These are phyloP conservation scores for Bos javanicus DNA, from an alignment of 2,113 vertebrate species.

Conservation along the genomic window DNA sequence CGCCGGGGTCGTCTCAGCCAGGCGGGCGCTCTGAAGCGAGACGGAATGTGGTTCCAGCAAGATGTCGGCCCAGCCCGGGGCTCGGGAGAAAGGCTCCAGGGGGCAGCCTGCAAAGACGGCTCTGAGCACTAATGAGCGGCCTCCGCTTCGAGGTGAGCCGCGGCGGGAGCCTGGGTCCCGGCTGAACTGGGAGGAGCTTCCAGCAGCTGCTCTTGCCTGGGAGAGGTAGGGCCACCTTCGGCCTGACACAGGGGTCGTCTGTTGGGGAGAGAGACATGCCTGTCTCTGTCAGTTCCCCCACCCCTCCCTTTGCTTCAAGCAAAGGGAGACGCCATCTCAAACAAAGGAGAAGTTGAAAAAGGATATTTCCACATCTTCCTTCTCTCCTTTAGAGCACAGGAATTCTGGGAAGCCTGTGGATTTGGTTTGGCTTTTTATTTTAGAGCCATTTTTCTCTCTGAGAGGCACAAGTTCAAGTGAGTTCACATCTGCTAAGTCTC, in stretches of 20 bases:
- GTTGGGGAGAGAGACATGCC: not conserved
- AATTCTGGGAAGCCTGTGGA: not conserved
- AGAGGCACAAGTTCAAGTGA: not conserved
- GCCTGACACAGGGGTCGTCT: not conserved
- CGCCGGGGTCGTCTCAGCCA: not conserved
- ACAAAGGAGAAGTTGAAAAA: not conserved
- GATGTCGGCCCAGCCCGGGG: not conserved
- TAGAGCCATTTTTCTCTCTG: not conserved
- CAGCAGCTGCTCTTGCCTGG: not conserved
- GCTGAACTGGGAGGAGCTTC: not conserved
- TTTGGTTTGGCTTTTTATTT: not conserved
- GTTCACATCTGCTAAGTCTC: not conserved
- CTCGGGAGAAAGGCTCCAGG: not conserved
- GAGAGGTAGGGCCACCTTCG: not conserved
- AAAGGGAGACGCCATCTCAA: not conserved
- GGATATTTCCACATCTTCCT: not conserved
- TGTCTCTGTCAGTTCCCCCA: not conserved
- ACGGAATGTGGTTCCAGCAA: slow-evolving; percentile 29
- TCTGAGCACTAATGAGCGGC: slow-evolving; percentile 8
- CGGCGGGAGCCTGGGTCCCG: not conserved
- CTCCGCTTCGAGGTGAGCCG: not conserved
- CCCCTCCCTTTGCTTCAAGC: not conserved
- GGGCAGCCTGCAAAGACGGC: not conserved
- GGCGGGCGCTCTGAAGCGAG: slow-evolving; percentile 1
- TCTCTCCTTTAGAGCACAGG: not conserved